Conservation (phyloP, 1,140 invertebrate genomes). For the Paraescarpia echinospica region DNA sequence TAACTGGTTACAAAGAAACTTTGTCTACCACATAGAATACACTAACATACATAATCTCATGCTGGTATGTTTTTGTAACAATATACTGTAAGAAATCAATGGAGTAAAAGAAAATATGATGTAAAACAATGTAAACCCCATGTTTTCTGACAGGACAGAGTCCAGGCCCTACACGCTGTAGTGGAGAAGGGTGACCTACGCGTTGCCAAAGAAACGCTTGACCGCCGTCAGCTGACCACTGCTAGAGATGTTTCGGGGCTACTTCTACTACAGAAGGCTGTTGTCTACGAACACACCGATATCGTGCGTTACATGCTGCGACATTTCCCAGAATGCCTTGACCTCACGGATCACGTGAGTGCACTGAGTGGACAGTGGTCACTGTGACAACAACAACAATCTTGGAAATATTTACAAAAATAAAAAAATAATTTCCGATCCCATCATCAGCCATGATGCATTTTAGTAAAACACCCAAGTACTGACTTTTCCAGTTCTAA, state of each 20-base stretch:
- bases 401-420: no score
- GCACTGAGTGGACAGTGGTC: background rate
- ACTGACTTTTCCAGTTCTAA: no score
- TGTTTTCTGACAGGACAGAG: background rate
- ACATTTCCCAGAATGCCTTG: constrained; percentile 4
- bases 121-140: no score
- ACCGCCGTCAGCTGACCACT: constrained; percentile 8
- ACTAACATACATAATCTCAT: no score
- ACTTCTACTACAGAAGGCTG: constrained; percentile 2
- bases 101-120: no score
- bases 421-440: background rate
- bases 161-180: background rate
- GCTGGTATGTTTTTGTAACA: no score
- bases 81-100: no score
- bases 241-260: background rate
- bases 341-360: constrained; percentile 4
- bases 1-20: no score
- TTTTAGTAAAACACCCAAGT: background rate
- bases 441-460: background rate
- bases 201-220: background rate
- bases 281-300: constrained; percentile 8
- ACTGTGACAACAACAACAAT: background rate
- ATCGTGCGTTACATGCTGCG: background rate
- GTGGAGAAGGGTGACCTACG: background rate
- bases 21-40: no score